A percentile compares a stretch with the other conserved stretches of the same genome.
Conservation (phyloP, 2,113 vertebrate genomes). For the Melanocharis versteri region DNA sequence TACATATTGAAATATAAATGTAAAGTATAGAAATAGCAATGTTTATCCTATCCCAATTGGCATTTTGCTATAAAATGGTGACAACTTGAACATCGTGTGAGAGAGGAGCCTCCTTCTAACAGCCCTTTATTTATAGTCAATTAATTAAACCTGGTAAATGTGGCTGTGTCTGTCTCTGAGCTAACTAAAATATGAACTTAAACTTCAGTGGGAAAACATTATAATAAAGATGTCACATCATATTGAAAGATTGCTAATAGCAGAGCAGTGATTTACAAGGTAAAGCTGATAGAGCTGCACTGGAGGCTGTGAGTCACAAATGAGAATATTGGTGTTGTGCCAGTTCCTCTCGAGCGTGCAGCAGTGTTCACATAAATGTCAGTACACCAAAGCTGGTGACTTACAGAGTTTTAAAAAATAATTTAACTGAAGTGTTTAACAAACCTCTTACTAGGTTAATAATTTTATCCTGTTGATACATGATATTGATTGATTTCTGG, state of each 20-base stretch:
- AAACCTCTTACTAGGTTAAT: not conserved
- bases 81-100: not conserved
- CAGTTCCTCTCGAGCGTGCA: constrained; percentile 10
- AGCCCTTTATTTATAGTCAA: constrained; percentile 54
- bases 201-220: constrained; percentile 54
- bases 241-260: constrained; percentile 54
- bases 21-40: not conserved
- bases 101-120: not conserved
- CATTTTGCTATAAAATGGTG: constrained; percentile 14
- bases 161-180: constrained; percentile 11
- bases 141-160: constrained; percentile 56
- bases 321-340: constrained; percentile 18
- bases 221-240: constrained; percentile 58
- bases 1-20: not conserved
- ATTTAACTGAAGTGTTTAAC: not conserved
- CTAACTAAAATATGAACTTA: constrained; percentile 62
- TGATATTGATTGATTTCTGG: not conserved
- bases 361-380: not conserved
- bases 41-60: not conserved
- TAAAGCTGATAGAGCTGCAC: constrained; percentile 13
- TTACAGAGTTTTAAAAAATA: not conserved
- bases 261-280: constrained; percentile 44
- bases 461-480: not conserved
- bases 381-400: not conserved
- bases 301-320: constrained; percentile 41